phyloP scores from a whole-genome alignment of 2,797 vertebrate genomes.

The Tokudaia tokunoshimensis region DNA sequence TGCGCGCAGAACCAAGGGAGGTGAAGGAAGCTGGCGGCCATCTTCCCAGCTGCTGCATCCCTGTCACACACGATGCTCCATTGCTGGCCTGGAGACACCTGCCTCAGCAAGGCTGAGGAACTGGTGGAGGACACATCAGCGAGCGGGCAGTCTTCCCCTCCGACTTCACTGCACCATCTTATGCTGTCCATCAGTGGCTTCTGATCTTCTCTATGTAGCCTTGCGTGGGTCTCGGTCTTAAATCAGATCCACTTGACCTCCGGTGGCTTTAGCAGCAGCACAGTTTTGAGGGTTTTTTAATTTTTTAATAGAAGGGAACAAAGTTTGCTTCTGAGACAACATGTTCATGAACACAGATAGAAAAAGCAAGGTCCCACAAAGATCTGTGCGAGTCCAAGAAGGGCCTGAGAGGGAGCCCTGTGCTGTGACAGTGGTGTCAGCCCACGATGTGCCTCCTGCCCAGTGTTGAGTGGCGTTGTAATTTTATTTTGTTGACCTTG shows the following conservation, averaged over 20 bases:
- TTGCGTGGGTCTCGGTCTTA: not conserved
- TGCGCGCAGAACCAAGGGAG: too few species aligned
- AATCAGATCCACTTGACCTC: not conserved
- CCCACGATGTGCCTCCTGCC: too few species aligned
- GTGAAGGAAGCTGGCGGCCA: rapidly evolving
- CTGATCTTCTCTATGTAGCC: too few species aligned
- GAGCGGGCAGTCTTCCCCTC: not conserved
- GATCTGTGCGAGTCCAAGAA: rapidly evolving
- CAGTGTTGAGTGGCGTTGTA: rapidly evolving
- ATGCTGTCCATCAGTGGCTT: not conserved
- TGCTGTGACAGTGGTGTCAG: too few species aligned
- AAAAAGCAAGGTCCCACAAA: not conserved
- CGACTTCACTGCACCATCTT: not conserved
- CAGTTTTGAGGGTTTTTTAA: not conserved
- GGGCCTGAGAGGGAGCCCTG: not conserved
- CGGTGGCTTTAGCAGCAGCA: not conserved
- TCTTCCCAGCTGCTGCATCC: not conserved
- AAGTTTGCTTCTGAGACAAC: rapidly evolving
- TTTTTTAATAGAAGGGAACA: not conserved
- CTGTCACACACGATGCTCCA: rapidly evolving
- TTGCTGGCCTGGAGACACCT: not conserved
- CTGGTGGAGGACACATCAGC: rapidly evolving
- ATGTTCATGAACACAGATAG: rapidly evolving
- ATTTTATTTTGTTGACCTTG: not conserved
- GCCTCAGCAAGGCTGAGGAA: rapidly evolving